A percentile compares a stretch with the other conserved stretches of the same genome.
phyloP scores from a whole-genome alignment of 2,797 vertebrate genomes.

The Pseudocheirus occidentalis region DNA sequence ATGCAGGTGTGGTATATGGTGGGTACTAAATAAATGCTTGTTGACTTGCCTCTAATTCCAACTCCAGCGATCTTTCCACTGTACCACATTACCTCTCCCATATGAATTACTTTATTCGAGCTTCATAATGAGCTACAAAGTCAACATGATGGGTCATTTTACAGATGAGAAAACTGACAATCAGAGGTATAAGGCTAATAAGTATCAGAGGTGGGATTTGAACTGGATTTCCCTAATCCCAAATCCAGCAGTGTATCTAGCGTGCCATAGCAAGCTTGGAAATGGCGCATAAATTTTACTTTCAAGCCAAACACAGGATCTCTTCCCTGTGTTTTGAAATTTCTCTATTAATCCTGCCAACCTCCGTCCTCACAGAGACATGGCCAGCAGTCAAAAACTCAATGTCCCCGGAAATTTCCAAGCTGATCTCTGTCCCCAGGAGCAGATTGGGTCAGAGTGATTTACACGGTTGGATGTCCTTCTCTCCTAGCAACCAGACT shows the following conservation, averaged over 20 bases:
- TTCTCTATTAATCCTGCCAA: neutral
- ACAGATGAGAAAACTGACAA: neutral
- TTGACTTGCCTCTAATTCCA: neutral
- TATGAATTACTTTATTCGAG: neutral
- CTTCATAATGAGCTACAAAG: neutral
- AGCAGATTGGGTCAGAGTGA: neutral
- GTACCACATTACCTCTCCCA: neutral
- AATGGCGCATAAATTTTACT: neutral
- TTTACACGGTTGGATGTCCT: neutral
- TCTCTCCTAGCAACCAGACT: neutral
- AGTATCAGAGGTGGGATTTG: neutral
- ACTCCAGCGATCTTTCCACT: neutral
- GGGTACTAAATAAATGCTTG: neutral
- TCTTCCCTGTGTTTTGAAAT: neutral
- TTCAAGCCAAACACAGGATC: neutral
- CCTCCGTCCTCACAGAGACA: neutral
- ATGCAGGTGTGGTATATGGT: neutral
- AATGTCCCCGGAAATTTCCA: neutral
- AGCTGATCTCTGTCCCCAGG: neutral
- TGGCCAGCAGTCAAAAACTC: neutral
- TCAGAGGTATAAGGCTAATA: neutral
- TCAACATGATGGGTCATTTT: neutral
- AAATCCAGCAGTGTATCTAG: neutral
- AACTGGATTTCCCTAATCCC: neutral
- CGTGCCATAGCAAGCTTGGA: neutral